Evolutionary conservation across 2,888 invertebrate genomes (phyloP).

Genomic region (Caenorhabditis afra): DNA sequence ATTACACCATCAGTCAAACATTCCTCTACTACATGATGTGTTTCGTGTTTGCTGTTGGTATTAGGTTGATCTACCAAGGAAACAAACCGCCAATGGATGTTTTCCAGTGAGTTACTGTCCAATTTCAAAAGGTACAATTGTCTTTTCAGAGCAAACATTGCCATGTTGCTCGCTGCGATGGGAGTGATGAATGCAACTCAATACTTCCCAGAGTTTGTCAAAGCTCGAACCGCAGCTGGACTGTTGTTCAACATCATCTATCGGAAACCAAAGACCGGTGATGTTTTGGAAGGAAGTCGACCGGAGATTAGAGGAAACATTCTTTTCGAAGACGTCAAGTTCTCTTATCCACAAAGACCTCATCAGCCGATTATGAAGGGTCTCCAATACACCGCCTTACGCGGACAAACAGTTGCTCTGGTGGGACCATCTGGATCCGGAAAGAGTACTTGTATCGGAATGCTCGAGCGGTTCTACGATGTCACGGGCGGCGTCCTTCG

Average conservation of each 20-base stretch:
- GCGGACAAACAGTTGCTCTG: conserved; percentile 79
- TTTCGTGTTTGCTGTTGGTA: conserved; percentile 66
- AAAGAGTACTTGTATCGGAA: conserved; percentile 90
- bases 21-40: conserved; percentile 70
- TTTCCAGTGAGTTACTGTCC: conserved; percentile 58
- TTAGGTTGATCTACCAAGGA: conserved; percentile 64
- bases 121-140: background rate
- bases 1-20: conserved; percentile 63
- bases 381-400: conserved; percentile 77
- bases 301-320: conserved; percentile 79
- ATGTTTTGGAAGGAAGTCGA: conserved; percentile 64
- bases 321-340: conserved; percentile 80
- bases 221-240: conserved; percentile 81
- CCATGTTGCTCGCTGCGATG: conserved; percentile 64
- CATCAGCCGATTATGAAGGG: conserved; percentile 76
- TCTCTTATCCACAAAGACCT: conserved; percentile 81
- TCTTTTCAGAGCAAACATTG: conserved; percentile 59
- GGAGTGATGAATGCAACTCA: conserved; percentile 70
- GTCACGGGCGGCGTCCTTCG: conserved; percentile 84
- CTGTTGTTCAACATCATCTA: conserved; percentile 80
- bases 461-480: conserved; percentile 90
- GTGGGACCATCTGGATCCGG: conserved; percentile 89
- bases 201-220: conserved; percentile 81
- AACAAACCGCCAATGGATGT: conserved; percentile 54
- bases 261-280: conserved; percentile 80